Conservation (phyloP, 2,797 vertebrate genomes). For the Sebastolobus altivelis region DNA sequence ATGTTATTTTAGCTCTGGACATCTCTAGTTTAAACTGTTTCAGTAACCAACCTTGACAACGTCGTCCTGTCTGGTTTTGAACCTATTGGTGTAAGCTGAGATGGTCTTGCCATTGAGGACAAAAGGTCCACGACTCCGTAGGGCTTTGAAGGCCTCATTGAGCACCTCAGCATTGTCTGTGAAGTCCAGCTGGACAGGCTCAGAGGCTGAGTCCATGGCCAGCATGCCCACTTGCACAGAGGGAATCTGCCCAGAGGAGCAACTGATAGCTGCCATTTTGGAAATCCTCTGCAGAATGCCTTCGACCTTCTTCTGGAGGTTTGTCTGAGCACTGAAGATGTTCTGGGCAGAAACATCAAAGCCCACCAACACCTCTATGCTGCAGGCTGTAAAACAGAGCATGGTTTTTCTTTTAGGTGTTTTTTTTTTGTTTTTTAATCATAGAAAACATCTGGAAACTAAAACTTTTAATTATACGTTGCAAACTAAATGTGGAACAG, state of each 20-base stretch:
- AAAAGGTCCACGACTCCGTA: slow-evolving; percentile 89
- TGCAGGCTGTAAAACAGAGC: slow-evolving; percentile 86
- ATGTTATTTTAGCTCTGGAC: not conserved
- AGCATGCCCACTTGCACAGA: slow-evolving; percentile 88
- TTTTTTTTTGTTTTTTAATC: not conserved
- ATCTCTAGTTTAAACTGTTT: slow-evolving; percentile 6
- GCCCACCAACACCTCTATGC: slow-evolving; percentile 93
- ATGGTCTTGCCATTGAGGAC: slow-evolving; percentile 88
- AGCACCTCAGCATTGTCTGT: slow-evolving; percentile 85
- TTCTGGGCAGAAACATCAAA: slow-evolving; percentile 92
- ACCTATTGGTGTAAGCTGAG: slow-evolving; percentile 87
- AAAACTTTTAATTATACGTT: not conserved
- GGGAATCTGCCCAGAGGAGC: slow-evolving; percentile 86
- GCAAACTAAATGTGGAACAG: not conserved
- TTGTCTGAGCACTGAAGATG: slow-evolving; percentile 89
- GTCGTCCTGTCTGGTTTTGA: slow-evolving; percentile 79
- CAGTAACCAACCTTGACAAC: slow-evolving; percentile 88
- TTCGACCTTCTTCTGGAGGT: slow-evolving; percentile 87
- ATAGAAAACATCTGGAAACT: not conserved
- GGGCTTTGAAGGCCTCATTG: slow-evolving; percentile 84
- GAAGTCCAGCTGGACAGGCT: slow-evolving; percentile 90
- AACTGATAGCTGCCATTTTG: slow-evolving; percentile 91
- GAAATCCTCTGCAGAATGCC: slow-evolving; percentile 89
- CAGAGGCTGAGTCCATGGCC: slow-evolving; percentile 83
- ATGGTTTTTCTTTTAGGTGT: not conserved